phyloP scores from a whole-genome alignment of 2,888 invertebrate species.

The Netelia melanura region DNA sequence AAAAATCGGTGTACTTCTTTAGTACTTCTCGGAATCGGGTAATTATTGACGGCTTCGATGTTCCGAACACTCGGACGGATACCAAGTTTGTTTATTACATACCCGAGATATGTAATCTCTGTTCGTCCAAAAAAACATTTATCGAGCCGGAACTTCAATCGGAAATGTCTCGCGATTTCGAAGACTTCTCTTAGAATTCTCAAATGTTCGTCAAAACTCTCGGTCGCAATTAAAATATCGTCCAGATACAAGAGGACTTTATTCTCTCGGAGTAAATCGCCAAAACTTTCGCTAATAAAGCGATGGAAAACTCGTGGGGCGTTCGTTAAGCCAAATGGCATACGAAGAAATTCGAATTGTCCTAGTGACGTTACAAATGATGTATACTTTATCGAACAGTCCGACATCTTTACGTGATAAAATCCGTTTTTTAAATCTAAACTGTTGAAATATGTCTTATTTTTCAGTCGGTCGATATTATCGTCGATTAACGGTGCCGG shows the following conservation, averaged over 20 bases:
- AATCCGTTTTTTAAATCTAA: conserved; percentile 60
- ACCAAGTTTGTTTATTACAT: conserved; percentile 9
- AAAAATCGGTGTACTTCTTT: conserved; percentile 44
- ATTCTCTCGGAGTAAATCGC: no score
- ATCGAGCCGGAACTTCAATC: conserved; percentile 46
- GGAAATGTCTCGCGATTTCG: conserved; percentile 21
- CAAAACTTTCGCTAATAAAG: no score
- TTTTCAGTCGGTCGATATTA: conserved; percentile 64
- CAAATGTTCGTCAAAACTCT: conserved; percentile 39
- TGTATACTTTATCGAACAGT: no score
- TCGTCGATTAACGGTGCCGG: conserved; percentile 69
- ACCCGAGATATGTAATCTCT: conserved; percentile 51
- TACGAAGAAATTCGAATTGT: conserved; percentile 11
- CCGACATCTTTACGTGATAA: no score
- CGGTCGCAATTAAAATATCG: conserved; percentile 48
- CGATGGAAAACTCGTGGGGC: no score
- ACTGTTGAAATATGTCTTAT: conserved; percentile 65
- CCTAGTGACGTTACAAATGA: conserved; percentile 1
- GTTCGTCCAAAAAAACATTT: conserved; percentile 51
- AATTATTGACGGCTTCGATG: conserved; percentile 10
- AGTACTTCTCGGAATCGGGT: conserved; percentile 1
- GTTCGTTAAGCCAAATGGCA: conserved; percentile 53
- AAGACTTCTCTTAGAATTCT: conserved; percentile 50
- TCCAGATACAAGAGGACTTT: conserved; percentile 15
- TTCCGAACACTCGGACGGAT: not conserved